Conservation (phyloP, 2,888 invertebrate genomes). For the Tachystola acroxantha region DNA sequence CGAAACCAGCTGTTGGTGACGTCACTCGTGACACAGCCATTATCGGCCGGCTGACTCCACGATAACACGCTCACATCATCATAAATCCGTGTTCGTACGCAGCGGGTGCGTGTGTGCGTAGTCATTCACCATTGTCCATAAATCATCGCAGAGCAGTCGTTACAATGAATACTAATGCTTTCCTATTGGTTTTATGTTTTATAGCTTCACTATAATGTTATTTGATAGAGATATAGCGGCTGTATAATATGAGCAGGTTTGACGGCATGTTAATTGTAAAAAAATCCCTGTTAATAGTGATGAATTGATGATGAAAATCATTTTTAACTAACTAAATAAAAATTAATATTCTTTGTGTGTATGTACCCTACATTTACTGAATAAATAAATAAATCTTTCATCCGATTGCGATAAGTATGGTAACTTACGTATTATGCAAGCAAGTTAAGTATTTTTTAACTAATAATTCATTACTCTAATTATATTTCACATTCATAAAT, state of each 20-base stretch:
- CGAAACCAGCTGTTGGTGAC: slow-evolving; percentile 13
- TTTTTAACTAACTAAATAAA: too few relatives aligned
- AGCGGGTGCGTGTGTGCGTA: slow-evolving; percentile 2
- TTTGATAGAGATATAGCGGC: neutral
- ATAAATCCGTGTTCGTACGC: neutral
- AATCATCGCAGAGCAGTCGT: slow-evolving; percentile 2
- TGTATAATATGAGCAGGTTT: neutral
- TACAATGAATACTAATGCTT: slow-evolving; percentile 1
- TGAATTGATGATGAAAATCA: too few relatives aligned
- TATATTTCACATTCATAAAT: too few relatives aligned
- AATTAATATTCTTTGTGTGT: too few relatives aligned
- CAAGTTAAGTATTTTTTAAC: too few relatives aligned
- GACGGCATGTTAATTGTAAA: too few relatives aligned
- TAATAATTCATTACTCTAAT: too few relatives aligned
- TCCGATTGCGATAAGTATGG: neutral
- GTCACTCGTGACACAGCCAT: slow-evolving; percentile 11
- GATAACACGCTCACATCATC: slow-evolving; percentile 8
- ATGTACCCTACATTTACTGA: too few relatives aligned
- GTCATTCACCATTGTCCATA: slow-evolving; percentile 3
- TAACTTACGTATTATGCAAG: too few relatives aligned
- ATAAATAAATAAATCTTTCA: neutral
- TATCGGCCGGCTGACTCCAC: slow-evolving; percentile 9
- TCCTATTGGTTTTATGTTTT: neutral
- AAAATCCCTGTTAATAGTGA: too few relatives aligned
- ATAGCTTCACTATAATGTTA: neutral